phyloP scores from a whole-genome alignment of 2,888 invertebrate species.

The Dusona sp. region DNA sequence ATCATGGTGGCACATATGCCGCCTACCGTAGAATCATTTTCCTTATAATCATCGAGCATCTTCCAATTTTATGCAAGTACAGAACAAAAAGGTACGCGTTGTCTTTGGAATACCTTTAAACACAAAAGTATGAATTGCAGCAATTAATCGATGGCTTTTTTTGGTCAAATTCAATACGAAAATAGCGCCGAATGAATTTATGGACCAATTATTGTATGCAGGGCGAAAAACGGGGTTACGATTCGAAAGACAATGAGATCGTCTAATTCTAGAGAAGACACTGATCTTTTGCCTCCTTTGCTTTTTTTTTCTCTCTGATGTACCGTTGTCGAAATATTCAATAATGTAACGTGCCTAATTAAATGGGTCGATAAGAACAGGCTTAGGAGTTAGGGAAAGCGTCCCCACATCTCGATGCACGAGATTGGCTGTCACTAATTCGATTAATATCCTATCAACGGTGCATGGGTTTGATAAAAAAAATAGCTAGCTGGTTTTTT shows the following conservation, averaged over 20 bases:
- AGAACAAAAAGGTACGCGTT: background rate
- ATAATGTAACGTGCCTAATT: background rate
- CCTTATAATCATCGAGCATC: constrained; percentile 14
- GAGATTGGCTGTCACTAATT: background rate
- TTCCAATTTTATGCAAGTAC: background rate
- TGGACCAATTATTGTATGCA: background rate
- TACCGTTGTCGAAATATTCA: background rate
- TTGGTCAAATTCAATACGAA: background rate
- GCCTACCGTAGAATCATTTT: constrained; percentile 33
- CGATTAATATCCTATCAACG: background rate
- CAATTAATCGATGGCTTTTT: background rate
- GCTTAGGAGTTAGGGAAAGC: background rate
- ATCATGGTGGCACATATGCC: constrained; percentile 34
- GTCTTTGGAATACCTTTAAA: background rate
- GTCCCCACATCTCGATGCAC: background rate
- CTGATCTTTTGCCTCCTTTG: too few relatives aligned
- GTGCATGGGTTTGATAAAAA: too few relatives aligned
- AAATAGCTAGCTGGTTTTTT: background rate
- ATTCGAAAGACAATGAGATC: background rate
- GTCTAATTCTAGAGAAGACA: background rate
- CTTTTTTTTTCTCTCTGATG: background rate
- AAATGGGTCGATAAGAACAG: background rate
- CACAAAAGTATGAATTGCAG: background rate
- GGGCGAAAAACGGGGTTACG: background rate
- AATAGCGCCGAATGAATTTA: background rate